Base-by-base conservation (phyloP, 2,888 invertebrate species). In the Ormia ochracea region DNA sequence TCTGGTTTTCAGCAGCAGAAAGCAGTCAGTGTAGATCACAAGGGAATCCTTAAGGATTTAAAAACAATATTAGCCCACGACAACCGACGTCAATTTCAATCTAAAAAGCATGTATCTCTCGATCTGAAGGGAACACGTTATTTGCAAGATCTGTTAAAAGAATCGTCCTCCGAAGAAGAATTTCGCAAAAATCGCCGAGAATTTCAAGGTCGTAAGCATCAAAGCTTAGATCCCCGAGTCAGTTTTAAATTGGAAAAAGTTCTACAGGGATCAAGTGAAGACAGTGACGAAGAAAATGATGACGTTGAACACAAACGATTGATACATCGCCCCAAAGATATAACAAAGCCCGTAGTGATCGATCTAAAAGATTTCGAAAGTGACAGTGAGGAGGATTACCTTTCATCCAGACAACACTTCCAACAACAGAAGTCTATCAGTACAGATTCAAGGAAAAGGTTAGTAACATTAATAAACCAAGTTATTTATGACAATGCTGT, bases 391-490 rank as follows among this genome's bases (percentile, higher is more conserved):
- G 90, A 89, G 58, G 91, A 92, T 73, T 92, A 92, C 83, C 90
- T 91, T 82, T 90, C 91, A 33, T 91, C 92, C 14, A 89, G 93
- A 21, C 91, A 91, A 72, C 92, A 91, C 85, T 93, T 93, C 85
- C 93, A 93, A 85, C 92, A 93, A 84, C 90, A 92, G 80, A 91
- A 92, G 68, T 92, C 92, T 84, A 91, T 92, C 80, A 93, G 93
- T 87, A 89, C 92, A 84, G 93, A 93, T 81, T 92, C 92, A 88
- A 91, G 92, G 82, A 92, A 92, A 83, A 93, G 89, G 90, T 90
- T 82, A 81, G 70, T 78, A 21, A 45, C 17, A 48, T 17, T 33
- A 28, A 19, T n/a, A 48, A 1, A 12, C 28, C n/a, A n/a, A 31
- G 17, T 19, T 5, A 31, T 9, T 31, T 26, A 31, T 0, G 7